Conservation (phyloP, 1,140 invertebrate species). For the Onthophagus taurus region DNA sequence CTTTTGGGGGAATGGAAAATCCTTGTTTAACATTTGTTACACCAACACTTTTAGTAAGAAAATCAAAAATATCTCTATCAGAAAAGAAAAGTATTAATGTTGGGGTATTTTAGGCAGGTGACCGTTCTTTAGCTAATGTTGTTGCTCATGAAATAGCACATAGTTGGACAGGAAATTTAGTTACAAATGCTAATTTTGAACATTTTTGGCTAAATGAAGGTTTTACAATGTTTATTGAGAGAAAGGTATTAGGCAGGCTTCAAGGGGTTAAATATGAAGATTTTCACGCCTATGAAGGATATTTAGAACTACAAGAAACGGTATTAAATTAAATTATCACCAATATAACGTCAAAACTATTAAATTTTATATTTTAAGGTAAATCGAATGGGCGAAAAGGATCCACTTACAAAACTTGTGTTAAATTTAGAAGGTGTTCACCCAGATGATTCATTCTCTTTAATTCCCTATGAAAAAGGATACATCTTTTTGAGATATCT, state of each 20-base stretch:
- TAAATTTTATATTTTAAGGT: conserved; percentile 38
- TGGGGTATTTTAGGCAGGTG: conserved; percentile 65
- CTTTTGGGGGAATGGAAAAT: conserved; percentile 96
- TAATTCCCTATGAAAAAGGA: conserved; percentile 89
- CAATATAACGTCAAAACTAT: neutral
- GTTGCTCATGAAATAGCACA: conserved; percentile 93
- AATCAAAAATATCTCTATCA: neutral
- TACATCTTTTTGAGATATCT: conserved; percentile 51
- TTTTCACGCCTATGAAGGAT: conserved; percentile 58
- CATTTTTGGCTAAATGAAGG: conserved; percentile 57
- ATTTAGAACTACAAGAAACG: conserved; percentile 4
- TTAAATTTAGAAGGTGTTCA: conserved; percentile 67
- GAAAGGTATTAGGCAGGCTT: conserved; percentile 69
- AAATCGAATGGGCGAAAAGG: conserved; percentile 42
- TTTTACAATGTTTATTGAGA: conserved; percentile 82
- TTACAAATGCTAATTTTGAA: conserved; percentile 88
- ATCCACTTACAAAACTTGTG: neutral
- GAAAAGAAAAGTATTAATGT: too few relatives aligned
- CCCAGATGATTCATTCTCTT: conserved; percentile 88
- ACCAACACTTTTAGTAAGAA: conserved; percentile 66
- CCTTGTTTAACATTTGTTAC: conserved; percentile 95
- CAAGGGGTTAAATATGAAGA: conserved; percentile 62
- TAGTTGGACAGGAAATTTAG: conserved; percentile 93
- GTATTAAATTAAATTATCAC: conserved; percentile 5
- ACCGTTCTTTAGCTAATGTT: conserved; percentile 77